Conservation (phyloP, 2,113 vertebrate genomes). For the Uria aalge region DNA sequence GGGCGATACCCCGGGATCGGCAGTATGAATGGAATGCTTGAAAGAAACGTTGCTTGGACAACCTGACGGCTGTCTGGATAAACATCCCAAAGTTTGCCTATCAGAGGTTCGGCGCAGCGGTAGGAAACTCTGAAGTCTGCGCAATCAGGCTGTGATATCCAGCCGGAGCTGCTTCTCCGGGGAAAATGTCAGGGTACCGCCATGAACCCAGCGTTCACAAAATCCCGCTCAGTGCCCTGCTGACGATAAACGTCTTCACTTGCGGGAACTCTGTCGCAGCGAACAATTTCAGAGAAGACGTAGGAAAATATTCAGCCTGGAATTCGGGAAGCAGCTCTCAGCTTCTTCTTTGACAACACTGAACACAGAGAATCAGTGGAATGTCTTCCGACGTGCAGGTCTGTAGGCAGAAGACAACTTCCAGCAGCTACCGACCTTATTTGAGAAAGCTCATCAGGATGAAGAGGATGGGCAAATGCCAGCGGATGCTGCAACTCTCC, state of each 20-base stretch:
- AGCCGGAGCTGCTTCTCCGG: neutral
- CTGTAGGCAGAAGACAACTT: neutral
- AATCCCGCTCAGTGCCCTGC: neutral
- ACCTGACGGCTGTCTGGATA: neutral
- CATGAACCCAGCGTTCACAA: neutral
- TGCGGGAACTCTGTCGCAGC: rapidly evolving
- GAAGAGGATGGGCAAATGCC: neutral
- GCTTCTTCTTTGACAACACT: neutral
- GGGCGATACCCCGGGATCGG: neutral
- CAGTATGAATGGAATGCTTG: neutral
- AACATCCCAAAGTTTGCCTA: neutral
- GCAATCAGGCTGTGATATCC: neutral
- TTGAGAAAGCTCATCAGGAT: neutral
- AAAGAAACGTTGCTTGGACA: neutral
- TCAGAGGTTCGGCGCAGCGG: neutral
- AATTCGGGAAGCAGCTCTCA: neutral
- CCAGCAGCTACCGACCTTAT: neutral
- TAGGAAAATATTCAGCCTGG: neutral
- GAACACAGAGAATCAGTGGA: neutral
- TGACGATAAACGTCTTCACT: neutral
- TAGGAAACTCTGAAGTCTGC: neutral
- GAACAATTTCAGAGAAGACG: neutral
- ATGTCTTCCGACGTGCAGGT: neutral
- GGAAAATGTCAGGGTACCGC: neutral
- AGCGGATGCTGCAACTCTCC: neutral